A percentile compares a stretch with the other conserved stretches of the same genome.
Evolutionary conservation across 1,140 invertebrate species (phyloP).

Genomic region (Camponotus pennsylvanicus): DNA sequence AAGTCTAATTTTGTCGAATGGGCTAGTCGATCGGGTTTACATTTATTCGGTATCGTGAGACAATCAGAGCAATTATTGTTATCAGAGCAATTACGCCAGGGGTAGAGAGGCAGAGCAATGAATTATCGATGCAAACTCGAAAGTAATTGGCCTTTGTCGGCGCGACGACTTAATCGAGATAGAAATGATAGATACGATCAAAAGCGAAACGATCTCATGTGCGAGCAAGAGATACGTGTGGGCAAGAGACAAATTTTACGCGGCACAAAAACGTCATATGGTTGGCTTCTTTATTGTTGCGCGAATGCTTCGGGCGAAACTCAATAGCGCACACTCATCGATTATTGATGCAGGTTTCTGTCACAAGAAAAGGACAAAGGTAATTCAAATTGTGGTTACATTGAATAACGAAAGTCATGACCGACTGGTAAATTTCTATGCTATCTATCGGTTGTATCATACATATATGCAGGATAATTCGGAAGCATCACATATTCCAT

Average conservation of each 20-base stretch:
- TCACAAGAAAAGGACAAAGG: conserved; percentile 67
- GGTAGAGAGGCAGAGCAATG: conserved; percentile 13
- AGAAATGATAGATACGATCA: conserved; percentile 14
- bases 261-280: conserved; percentile 1
- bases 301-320: conserved; percentile 32
- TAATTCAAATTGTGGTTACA: conserved; percentile 62
- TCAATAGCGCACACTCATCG: conserved; percentile 55
- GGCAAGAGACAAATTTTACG: conserved; percentile 53
- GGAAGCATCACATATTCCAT: not conserved
- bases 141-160: conserved; percentile 56
- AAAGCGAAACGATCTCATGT: conserved; percentile 27
- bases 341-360: conserved; percentile 60
- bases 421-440: conserved; percentile 61
- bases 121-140: conserved; percentile 52
- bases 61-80: conserved; percentile 43
- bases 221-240: not conserved
- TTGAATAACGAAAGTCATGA: conserved; percentile 46
- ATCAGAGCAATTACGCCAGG: conserved; percentile 34
- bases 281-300: conserved; percentile 54
- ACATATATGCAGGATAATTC: not conserved
- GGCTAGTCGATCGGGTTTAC: not conserved
- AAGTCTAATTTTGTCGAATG: not conserved
- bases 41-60: conserved; percentile 25
- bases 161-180: conserved; percentile 36
- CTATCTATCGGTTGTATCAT: conserved; percentile 20